Conservation (phyloP, 64 coral and sea anemone genomes). For the Astreopora myriophthalma region DNA sequence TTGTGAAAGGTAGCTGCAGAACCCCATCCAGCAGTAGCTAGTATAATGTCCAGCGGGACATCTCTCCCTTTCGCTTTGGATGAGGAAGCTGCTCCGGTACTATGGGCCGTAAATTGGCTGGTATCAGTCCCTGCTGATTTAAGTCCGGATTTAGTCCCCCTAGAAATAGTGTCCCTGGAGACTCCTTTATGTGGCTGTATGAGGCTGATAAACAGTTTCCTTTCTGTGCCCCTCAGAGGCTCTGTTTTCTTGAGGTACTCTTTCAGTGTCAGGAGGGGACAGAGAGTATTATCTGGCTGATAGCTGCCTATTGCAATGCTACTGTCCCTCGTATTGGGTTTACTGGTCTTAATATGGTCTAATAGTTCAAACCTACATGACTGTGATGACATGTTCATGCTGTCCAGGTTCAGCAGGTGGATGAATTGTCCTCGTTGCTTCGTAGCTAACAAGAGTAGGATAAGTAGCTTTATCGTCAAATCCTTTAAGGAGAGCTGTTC, state of each 20-base stretch:
- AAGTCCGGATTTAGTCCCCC: slow-evolving; percentile 42
- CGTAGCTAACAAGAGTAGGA: slow-evolving; percentile 53
- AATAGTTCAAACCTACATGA: not conserved
- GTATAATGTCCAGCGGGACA: slow-evolving; percentile 34
- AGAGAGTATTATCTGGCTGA: not conserved
- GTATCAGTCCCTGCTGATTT: slow-evolving; percentile 33
- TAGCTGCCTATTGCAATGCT: not conserved
- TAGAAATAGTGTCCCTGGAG: slow-evolving; percentile 64
- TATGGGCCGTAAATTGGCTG: slow-evolving; percentile 33
- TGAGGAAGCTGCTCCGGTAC: slow-evolving; percentile 29
- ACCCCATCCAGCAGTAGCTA: slow-evolving; percentile 21
- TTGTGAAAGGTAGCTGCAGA: slow-evolving; percentile 42
- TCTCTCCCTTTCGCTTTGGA: slow-evolving; percentile 42
- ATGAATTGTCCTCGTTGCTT: not conserved
- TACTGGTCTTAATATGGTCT: slow-evolving; percentile 55
- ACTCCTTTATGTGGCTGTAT: not conserved
- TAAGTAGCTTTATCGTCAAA: slow-evolving; percentile 61
- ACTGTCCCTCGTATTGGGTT: slow-evolving; percentile 25
- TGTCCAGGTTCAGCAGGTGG: slow-evolving; percentile 5
- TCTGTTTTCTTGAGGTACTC: slow-evolving; percentile 49
- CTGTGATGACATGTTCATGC: not conserved
- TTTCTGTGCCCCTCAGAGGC: slow-evolving; percentile 24
- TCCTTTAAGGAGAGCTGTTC: slow-evolving; percentile 50
- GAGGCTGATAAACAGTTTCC: slow-evolving; percentile 54
- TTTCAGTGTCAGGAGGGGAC: slow-evolving; percentile 24